Evolutionary conservation across 2,113 vertebrate species (phyloP).

Genomic region (Panthera tigris): DNA sequence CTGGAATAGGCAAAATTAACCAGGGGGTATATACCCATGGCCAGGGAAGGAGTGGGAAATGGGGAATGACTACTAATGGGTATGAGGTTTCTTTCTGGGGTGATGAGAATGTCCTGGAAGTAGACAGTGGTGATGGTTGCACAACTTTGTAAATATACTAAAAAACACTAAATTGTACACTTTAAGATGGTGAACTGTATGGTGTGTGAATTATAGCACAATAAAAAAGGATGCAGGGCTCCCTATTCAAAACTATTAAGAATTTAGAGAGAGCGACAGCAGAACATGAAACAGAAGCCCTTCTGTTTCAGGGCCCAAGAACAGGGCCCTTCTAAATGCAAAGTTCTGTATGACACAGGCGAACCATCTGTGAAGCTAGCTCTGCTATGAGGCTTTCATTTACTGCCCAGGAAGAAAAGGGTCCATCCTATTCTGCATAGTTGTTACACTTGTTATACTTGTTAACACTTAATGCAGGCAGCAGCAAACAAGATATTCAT

Average conservation of each 20-base stretch:
- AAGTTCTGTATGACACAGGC: rapidly evolving
- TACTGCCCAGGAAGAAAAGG: too few species aligned
- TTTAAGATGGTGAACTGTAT: neutral
- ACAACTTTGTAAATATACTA: neutral
- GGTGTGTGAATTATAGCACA: neutral
- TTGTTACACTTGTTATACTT: neutral
- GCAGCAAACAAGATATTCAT: neutral
- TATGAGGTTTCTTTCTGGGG: neutral
- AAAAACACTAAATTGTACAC: neutral
- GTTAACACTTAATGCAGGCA: neutral
- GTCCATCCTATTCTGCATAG: neutral
- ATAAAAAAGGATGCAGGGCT: neutral
- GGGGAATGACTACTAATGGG: neutral
- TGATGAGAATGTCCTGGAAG: neutral
- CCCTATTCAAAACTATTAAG: neutral
- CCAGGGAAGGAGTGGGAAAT: neutral
- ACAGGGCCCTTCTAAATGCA: neutral
- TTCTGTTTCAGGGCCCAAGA: neutral
- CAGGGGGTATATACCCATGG: neutral
- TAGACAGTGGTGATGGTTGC: neutral
- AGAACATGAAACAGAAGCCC: neutral
- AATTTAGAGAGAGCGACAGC: neutral
- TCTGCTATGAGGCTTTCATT: neutral
- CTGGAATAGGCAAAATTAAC: neutral
- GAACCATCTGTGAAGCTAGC: neutral